Percentiles rank a stretch among this genome's conserved stretches.
Evolutionary conservation across 2,797 vertebrate species (phyloP).

Genomic region (Steatocranus sp.): DNA sequence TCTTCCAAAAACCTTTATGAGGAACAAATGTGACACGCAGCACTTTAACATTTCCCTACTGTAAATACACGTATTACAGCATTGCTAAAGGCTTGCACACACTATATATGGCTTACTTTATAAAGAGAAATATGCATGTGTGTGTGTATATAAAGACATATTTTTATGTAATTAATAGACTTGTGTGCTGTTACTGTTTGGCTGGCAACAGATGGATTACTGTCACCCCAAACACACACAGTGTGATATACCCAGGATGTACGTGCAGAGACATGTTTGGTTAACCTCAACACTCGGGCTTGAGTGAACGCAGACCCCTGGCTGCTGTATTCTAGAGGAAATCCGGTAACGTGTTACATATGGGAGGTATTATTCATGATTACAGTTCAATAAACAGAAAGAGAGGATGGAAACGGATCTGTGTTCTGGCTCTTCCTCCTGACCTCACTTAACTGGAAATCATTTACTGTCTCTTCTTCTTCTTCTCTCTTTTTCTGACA

Average conservation of each 20-base stretch:
- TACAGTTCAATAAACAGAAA: slow-evolving; percentile 65
- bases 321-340: slow-evolving; percentile 46
- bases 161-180: background rate
- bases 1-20: background rate
- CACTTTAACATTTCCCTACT: background rate
- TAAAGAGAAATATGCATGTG: background rate
- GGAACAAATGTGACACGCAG: background rate
- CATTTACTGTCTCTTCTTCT: background rate
- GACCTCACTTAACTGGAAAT: slow-evolving; percentile 15
- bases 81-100: background rate
- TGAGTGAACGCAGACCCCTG: slow-evolving; percentile 55
- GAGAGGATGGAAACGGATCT: slow-evolving; percentile 48
- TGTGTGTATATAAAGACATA: background rate
- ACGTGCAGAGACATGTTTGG: slow-evolving; percentile 44
- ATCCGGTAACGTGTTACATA: slow-evolving; percentile 58
- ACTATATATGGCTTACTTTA: background rate
- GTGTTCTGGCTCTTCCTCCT: slow-evolving; percentile 33
- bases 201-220: slow-evolving; percentile 7
- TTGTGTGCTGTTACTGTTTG: slow-evolving; percentile 15
- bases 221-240: slow-evolving; percentile 13
- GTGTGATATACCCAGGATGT: slow-evolving; percentile 48
- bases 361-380: slow-evolving; percentile 59
- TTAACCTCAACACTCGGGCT: slow-evolving; percentile 34
- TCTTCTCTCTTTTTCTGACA: background rate
- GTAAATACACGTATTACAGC: background rate